These are phyloP conservation scores for Australoheros facetus DNA, from an alignment of 2,797 vertebrate species.

Conservation along the genomic window DNA sequence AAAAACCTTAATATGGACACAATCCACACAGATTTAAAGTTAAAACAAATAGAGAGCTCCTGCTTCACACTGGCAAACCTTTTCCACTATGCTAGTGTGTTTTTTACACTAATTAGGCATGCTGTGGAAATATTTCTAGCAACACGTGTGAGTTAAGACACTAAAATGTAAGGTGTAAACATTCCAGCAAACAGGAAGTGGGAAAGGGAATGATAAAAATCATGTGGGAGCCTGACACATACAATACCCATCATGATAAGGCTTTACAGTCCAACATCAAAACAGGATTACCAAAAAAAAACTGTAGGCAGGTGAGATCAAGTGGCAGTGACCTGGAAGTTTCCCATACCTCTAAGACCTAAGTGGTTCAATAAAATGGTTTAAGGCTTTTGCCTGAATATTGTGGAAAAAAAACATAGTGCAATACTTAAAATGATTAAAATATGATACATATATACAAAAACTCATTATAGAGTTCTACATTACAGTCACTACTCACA, in stretches of 20 bases:
- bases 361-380: conserved; percentile 20
- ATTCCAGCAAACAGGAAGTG: conserved; percentile 9
- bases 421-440: conserved; percentile 3
- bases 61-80: neutral
- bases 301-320: conserved; percentile 20
- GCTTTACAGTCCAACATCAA: conserved; percentile 11
- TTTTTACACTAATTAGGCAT: neutral
- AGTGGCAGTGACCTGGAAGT: neutral
- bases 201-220: conserved; percentile 17
- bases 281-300: conserved; percentile 25
- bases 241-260: neutral
- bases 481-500: conserved; percentile 45
- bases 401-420: neutral
- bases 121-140: conserved; percentile 4
- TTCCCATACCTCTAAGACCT: neutral
- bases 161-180: conserved; percentile 18
- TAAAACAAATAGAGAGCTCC: neutral
- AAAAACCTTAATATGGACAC: neutral
- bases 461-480: conserved; percentile 13
- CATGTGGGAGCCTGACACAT: neutral
- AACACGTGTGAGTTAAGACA: conserved; percentile 25
- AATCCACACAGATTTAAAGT: neutral
- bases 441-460: conserved; percentile 53
- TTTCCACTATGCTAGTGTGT: neutral
- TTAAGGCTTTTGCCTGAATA: neutral